These are phyloP conservation scores for Ramazzottius varieornatus DNA, from an alignment of 2,888 invertebrate genomes.

Conservation along the genomic window DNA sequence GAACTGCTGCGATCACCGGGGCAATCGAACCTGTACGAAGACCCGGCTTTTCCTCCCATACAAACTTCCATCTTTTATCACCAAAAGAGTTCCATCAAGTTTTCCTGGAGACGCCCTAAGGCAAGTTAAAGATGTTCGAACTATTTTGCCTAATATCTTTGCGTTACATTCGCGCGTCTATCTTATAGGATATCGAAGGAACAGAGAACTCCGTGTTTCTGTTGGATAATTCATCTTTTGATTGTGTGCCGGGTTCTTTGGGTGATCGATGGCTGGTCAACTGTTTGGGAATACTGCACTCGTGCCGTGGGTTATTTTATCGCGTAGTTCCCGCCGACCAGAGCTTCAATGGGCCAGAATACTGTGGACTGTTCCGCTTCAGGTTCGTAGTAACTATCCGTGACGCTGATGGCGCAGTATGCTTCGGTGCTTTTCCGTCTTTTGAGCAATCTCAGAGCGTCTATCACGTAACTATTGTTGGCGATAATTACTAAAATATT, in stretches of 20 bases:
- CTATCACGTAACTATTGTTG: neutral
- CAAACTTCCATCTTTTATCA: conserved; percentile 72
- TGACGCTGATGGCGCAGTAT: too few species aligned
- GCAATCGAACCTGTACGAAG: conserved; percentile 45
- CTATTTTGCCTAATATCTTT: neutral
- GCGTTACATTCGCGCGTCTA: too few species aligned
- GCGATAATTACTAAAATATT: too few species aligned
- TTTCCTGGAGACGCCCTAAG: conserved; percentile 63
- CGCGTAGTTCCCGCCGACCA: conserved; percentile 73
- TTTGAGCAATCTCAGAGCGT: too few species aligned
- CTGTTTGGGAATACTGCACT: conserved; percentile 53
- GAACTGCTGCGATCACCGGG: neutral
- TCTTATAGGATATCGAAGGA: neutral
- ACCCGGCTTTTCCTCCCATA: conserved; percentile 64
- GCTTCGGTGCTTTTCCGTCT: too few species aligned
- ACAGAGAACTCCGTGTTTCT: conserved; percentile 41
- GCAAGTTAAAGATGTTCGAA: conserved; percentile 25
- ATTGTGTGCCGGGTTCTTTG: conserved; percentile 59
- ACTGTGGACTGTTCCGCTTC: conserved; percentile 33
- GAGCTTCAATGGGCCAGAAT: conserved; percentile 33
- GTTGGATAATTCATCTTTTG: conserved; percentile 51
- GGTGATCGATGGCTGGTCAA: conserved; percentile 74
- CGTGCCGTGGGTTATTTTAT: conserved; percentile 62
- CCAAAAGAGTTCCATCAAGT: conserved; percentile 73
- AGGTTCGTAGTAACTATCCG: too few species aligned